Conservation (phyloP, 2,797 vertebrate species). For the Pseudocheirus occidentalis region DNA sequence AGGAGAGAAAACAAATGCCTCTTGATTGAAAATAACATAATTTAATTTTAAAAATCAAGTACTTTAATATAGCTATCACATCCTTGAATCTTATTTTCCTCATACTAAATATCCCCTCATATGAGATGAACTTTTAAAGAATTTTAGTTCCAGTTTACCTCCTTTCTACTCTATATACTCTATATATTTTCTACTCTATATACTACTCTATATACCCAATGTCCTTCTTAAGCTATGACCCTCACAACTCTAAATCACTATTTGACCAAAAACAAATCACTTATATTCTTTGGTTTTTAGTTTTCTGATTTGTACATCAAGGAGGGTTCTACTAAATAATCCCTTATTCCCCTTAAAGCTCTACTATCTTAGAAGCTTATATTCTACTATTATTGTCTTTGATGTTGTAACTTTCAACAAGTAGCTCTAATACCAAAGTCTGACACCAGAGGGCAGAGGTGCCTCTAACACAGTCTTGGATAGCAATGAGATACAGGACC, state of each 20-base stretch:
- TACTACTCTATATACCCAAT: neutral
- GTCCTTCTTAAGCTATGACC: neutral
- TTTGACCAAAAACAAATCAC: neutral
- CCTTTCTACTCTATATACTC: neutral
- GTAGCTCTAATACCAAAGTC: neutral
- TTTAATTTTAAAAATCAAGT: neutral
- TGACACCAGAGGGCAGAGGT: neutral
- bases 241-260: neutral
- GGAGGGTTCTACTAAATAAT: neutral
- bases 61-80: neutral
- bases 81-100: neutral
- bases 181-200: neutral
- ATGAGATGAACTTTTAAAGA: neutral
- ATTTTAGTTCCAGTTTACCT: neutral
- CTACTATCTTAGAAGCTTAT: constrained; percentile 18
- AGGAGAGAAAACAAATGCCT: neutral
- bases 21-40: neutral
- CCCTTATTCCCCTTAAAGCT: neutral
- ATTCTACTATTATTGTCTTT: neutral
- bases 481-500: constrained; percentile 12
- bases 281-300: neutral
- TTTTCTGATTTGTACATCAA: neutral
- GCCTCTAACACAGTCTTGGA: neutral
- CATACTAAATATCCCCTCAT: neutral
- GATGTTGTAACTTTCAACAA: neutral